Percentiles rank a stretch among this genome's conserved stretches.
phyloP scores from a whole-genome alignment of 2,113 vertebrate genomes.

The Melanerpes formicivorus region DNA sequence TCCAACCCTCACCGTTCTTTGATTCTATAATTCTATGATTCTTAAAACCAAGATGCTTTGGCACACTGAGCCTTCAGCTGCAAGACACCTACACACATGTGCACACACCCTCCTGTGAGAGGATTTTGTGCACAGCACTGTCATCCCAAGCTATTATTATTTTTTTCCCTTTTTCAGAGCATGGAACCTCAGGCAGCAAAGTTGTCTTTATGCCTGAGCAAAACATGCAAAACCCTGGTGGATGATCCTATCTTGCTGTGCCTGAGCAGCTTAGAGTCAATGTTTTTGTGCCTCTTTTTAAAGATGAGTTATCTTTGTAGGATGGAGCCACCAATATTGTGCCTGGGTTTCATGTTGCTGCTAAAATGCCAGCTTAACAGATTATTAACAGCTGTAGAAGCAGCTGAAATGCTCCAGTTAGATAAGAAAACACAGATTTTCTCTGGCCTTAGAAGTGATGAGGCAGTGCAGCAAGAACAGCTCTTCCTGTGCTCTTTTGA shows the following conservation, averaged over 20 bases:
- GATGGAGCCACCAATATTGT: no score
- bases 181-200: neutral
- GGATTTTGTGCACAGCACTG: neutral
- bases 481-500: no score
- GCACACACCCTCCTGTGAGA: accelerated
- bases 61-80: neutral
- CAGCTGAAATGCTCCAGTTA: no score
- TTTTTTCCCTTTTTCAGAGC: neutral
- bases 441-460: no score
- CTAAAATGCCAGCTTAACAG: no score
- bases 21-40: neutral
- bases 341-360: no score
- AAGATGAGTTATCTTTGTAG: no score
- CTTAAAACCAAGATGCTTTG: neutral
- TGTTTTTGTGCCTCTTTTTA: no score
- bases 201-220: neutral
- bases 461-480: no score
- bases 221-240: neutral
- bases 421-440: no score
- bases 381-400: no score
- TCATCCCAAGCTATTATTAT: neutral
- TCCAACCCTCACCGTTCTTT: no score
- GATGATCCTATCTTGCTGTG: neutral
- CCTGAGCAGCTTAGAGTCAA: neutral
- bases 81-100: neutral